A percentile compares a stretch with the other conserved stretches of the same genome.
These are phyloP conservation scores for Sakesphorus luctuosus DNA, from an alignment of 2,113 vertebrate species.

Conservation along the genomic window DNA sequence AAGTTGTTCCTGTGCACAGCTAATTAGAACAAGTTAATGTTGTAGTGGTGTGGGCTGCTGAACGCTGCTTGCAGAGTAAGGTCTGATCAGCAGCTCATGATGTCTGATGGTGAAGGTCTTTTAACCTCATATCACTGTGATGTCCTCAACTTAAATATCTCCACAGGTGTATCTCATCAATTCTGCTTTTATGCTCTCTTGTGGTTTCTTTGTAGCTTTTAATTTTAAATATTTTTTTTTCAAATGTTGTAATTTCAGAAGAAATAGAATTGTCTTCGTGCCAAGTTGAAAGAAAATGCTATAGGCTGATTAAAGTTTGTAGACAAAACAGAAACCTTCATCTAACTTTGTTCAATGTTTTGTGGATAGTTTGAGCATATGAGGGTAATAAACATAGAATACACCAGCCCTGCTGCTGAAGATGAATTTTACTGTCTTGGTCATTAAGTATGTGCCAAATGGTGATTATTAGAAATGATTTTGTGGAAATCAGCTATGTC, in stretches of 20 bases:
- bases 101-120: background rate
- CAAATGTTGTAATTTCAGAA: background rate
- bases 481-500: background rate
- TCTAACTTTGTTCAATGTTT: background rate
- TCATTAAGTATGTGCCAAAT: background rate
- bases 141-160: background rate
- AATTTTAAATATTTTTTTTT: background rate
- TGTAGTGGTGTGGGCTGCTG: background rate
- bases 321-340: background rate
- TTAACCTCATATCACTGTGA: background rate
- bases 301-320: background rate
- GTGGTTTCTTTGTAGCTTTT: background rate
- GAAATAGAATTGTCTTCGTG: background rate
- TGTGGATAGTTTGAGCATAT: background rate
- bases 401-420: background rate
- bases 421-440: background rate
- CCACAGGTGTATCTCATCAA: background rate
- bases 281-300: background rate
- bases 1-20: background rate
- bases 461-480: slow-evolving; percentile 1
- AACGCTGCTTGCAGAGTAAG: background rate
- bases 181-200: background rate
- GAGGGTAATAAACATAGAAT: background rate
- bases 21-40: background rate
- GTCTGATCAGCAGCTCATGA: background rate